Base-by-base conservation (phyloP, 2,113 vertebrate genomes). In the Microcebus tavaratra region DNA sequence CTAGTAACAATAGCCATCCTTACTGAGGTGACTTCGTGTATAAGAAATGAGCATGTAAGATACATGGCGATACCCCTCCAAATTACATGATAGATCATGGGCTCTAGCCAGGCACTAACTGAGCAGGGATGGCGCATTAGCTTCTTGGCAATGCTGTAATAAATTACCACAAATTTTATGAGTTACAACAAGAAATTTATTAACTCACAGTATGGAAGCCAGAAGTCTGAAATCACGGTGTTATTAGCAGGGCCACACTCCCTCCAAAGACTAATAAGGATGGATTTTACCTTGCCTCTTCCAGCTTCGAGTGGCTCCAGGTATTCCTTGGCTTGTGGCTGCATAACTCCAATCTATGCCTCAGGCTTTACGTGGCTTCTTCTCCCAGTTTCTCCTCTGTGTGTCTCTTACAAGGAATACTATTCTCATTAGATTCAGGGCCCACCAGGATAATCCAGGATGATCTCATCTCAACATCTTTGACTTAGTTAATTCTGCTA, bases 11-110 rank as follows among this genome's bases (percentile, higher is more conserved):
- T 14, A 67, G 5, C 11, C 15, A 18, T 27, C 20, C 21, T 57
- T 45, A 42, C 42, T 27, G 34, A 48, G 31, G n/a, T 63, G 13
- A 42, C 31, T 50, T 70, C 21, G 13, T 67, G 9, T 11, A 13
- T 3, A 70, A n/a, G 36, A 78, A 61, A 36, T 31, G 55, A 57
- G 17, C 59, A 10, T 13, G 13, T 14, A 72, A 65, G 45, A 34
- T 50, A 9, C 4, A 3, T 14, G 31, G 7, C 20, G 13, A 8
- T 20, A 14, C 2, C 11, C 5, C 5, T 65, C n/a, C n/a, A 67
- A 27, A 59, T n/a, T 39, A 36, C 31, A 31, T 48, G 20, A 50
- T 39, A 36, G 55, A 39, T 25, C 59, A 34, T 50, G 57, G 29
- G 29, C 25, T 61, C 34, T 31, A 39, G 20, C 8, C 50, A 29